Conservation (phyloP, 2,113 vertebrate genomes). For the Noctilio leporinus region DNA sequence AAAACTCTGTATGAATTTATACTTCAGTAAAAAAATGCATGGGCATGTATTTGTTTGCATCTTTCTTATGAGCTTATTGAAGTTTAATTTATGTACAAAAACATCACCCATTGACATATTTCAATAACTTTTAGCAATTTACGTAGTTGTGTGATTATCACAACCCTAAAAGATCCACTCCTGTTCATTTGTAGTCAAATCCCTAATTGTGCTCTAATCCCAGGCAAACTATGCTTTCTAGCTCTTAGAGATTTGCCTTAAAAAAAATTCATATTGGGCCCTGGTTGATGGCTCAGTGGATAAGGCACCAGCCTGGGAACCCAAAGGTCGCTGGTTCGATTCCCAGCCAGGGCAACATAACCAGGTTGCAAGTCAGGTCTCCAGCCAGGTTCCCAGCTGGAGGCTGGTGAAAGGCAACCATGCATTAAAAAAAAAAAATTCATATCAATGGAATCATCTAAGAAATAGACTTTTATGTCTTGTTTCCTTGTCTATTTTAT, state of each 20-base stretch:
- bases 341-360: no score
- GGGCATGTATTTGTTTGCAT: not conserved
- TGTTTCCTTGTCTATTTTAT: not conserved
- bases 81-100: not conserved
- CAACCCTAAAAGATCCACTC: not conserved
- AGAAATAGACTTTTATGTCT: not conserved
- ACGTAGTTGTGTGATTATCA: not conserved
- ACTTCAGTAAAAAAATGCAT: not conserved
- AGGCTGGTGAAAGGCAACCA: no score
- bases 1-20: not conserved
- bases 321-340: no score
- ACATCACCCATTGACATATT: not conserved
- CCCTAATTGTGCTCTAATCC: not conserved
- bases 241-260: not conserved
- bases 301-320: no score
- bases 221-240: not conserved
- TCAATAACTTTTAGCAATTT: not conserved
- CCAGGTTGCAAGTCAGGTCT: no score
- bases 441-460: not conserved
- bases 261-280: no score
- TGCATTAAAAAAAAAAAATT: no score
- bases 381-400: no score
- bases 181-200: not conserved
- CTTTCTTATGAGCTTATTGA: not conserved
- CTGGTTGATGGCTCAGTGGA: no score